Base-by-base conservation (phyloP, 2,888 invertebrate species). In the Andricus curvator region DNA sequence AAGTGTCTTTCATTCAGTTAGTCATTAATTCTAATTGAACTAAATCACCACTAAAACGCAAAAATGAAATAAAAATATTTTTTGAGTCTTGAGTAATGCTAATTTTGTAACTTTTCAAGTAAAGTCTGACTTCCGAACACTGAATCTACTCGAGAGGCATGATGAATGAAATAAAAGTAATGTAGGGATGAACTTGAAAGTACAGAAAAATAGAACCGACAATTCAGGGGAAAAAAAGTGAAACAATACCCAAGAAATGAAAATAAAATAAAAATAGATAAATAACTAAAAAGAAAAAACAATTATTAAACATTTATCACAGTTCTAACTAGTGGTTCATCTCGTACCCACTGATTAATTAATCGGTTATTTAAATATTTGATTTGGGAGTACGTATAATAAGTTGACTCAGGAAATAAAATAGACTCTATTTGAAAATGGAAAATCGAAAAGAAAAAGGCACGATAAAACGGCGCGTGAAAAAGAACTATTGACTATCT, bases 301-400 rank as follows among this genome's bases (percentile, higher is more conserved):
- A 37, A 22, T 25, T 0, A 37, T 37, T 20, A 51, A 33, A 56
- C 33, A 56, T 86, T 86, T 88, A 88, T 88, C 88, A 88, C 88
- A 88, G 88, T 86, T 85, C 88, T 87, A 88, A 86, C 85, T 88
- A 51, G 56, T 74, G 56, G 74, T 64, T 74, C 15, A 11, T 56
- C 41, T 41, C 41, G 13, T 67, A n/a, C 37, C 67, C 70, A 74
- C 56, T 74, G 74, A 41, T 44, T 15, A 22, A 5, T 68, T 44
- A 44, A 22, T 68, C 15, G 6, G 22, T 44, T 25, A 22, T 22
- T 62, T 62, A 62, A 62, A 15, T 62, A 64, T 64, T 64, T 62
- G 22, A 74, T 13, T 74, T 74, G 5, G 4, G 56, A 74, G 74
- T 33, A 37, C 6, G 37, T 37, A 37, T 37, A 37, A 8, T 37